These are phyloP conservation scores for Microplitis demolitor DNA, from an alignment of 1,140 invertebrate genomes.

Conservation along the genomic window DNA sequence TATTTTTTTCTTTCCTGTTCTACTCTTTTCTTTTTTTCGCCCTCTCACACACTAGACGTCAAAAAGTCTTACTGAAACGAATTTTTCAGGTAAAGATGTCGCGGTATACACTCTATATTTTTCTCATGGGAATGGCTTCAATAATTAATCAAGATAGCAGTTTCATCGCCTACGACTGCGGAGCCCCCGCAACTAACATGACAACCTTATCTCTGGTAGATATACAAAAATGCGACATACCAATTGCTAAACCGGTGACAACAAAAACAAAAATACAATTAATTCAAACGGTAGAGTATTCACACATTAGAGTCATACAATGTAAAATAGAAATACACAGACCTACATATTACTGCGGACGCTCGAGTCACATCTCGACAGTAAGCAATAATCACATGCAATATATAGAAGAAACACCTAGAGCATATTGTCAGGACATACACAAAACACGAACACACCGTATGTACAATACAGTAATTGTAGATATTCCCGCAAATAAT, in stretches of 20 bases:
- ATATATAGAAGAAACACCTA: conserved; percentile 11
- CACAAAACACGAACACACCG: background rate
- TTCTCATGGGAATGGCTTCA: no score
- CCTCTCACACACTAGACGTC: no score
- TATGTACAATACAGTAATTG: background rate
- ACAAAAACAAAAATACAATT: conserved; percentile 3
- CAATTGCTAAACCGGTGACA: background rate
- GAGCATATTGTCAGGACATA: background rate
- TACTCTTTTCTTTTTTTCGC: no score
- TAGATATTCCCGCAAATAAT: background rate
- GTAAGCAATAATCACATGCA: background rate
- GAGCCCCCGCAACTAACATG: background rate
- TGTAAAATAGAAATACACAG: conserved; percentile 18
- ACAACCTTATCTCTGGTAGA: conserved; percentile 8
- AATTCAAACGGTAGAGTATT: conserved; percentile 12
- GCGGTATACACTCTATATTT: no score
- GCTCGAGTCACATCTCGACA: conserved; percentile 1
- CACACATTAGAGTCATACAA: background rate
- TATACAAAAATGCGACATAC: conserved; percentile 13
- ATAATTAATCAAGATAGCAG: no score
- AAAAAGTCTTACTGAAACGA: no score
- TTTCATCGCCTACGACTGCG: conserved; percentile 13
- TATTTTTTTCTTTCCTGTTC: no score
- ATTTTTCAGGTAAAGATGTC: conserved; percentile 2
- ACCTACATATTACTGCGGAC: conserved; percentile 16